Evolutionary conservation across 2,113 vertebrate genomes (phyloP), one percentile per base, ranked within the genome.

Genomic region (Myiopsitta monachus): DNA sequence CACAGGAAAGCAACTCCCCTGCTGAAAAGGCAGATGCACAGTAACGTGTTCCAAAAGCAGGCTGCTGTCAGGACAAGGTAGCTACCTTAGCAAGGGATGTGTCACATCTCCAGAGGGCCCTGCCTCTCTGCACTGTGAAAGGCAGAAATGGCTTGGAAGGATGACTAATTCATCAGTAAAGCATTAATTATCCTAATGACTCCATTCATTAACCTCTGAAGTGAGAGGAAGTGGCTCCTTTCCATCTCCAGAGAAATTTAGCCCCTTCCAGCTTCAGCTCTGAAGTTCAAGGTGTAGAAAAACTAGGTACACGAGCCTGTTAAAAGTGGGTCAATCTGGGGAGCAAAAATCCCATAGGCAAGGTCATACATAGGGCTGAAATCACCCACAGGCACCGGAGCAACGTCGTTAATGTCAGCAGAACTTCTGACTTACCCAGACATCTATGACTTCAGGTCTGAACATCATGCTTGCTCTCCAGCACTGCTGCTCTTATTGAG

Each of bases 151-250:
- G 94, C 94, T 96, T 95, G 87, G 93, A 49, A 94, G 69, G 88
- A 87, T 92, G 96, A 97, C 97, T 97, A 98, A 97, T 96, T 98
- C 95, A 96, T 97, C 96, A 96, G 86, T 80, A 95, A 97, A 96
- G 97, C 96, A 96, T 98, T 98, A 97, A 96, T 96, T 95, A 81
- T 88, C 75, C 92, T 96, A 94, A 94, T 92, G 94, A 94, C 90
- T 97, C 97, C 95, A 85, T 94, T 96, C 96, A 96, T 97, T 97
- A 97, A 95, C 95, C 96, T 96, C 92, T 83, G 63, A 91, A 92
- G 92, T 84, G 87, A 94, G 87, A 94, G 24, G 54, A 92, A 43
- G 81, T 76, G 70, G 91, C 80, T 54, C 54, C 23, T 89, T 67
- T 94, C 66, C 63, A 70, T 91, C 96, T 91, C 92, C 7, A 14